A percentile compares a stretch with the other conserved stretches of the same genome.
Evolutionary conservation across 1,140 invertebrate genomes (phyloP).

Genomic region (Acarapis woodi): DNA sequence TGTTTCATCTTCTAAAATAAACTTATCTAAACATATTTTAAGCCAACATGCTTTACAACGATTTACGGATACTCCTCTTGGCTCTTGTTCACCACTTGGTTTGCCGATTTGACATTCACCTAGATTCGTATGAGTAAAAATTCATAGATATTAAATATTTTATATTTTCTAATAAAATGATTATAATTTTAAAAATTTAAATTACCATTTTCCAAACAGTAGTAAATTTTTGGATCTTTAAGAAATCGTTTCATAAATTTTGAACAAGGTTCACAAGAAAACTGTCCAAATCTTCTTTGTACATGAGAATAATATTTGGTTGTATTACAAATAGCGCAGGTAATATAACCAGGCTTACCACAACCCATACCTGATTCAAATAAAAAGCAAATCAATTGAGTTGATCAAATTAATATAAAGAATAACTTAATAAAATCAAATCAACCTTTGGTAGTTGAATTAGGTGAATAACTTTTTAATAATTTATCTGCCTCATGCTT

Average conservation of each 20-base stretch:
- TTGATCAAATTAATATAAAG: too few relatives aligned
- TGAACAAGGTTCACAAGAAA: conserved; percentile 39
- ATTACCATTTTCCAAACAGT: conserved; percentile 12
- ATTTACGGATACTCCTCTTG: conserved; percentile 13
- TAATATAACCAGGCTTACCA: conserved; percentile 3
- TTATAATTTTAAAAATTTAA: background rate
- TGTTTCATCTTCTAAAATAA: conserved; percentile 27
- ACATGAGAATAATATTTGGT: conserved; percentile 31
- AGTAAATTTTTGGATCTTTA: conserved; percentile 11
- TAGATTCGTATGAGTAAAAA: background rate
- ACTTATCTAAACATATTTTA: conserved; percentile 44
- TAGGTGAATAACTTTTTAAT: too few relatives aligned
- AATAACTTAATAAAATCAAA: too few relatives aligned
- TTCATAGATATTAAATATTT: background rate
- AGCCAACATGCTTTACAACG: conserved; percentile 58
- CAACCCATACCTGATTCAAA: conserved; percentile 2
- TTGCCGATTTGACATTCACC: conserved; percentile 6
- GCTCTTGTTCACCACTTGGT: conserved; percentile 4
- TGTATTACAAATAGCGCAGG: conserved; percentile 18
- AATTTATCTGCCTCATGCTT: too few relatives aligned
- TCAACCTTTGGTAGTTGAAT: too few relatives aligned
- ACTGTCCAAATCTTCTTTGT: conserved; percentile 24
- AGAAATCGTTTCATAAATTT: conserved; percentile 36
- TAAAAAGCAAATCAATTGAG: too few relatives aligned
- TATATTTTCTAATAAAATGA: background rate